These are phyloP conservation scores for Ondatra zibethicus DNA, from an alignment of 2,113 vertebrate species.

Conservation along the genomic window DNA sequence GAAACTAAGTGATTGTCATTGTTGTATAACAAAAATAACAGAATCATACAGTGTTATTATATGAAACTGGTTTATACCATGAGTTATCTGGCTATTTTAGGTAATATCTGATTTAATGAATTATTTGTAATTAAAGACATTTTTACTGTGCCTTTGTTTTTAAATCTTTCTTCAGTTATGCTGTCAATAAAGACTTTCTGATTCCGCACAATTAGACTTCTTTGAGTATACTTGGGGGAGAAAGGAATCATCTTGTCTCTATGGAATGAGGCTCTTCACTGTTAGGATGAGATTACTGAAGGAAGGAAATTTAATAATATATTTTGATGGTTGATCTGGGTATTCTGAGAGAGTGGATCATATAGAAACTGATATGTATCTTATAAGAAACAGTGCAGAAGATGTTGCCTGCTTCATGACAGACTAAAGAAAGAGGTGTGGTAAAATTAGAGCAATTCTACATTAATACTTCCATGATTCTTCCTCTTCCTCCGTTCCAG, in stretches of 20 bases:
- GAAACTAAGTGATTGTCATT: not conserved
- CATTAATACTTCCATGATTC: not conserved
- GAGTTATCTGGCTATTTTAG: not conserved
- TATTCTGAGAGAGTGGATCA: not conserved
- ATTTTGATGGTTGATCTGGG: not conserved
- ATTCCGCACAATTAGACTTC: not conserved
- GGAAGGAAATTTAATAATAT: not conserved
- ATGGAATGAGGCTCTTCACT: not conserved
- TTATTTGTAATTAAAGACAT: conserved; percentile 11
- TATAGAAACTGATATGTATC: not conserved
- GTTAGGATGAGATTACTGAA: not conserved
- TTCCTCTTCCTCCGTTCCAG: fast-evolving
- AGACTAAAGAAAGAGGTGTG: not conserved
- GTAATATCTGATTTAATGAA: not conserved
- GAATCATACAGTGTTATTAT: not conserved
- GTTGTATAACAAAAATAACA: not conserved
- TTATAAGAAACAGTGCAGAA: not conserved
- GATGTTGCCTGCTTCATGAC: not conserved
- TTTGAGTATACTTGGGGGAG: not conserved
- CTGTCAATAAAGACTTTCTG: not conserved
- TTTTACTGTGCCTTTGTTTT: conserved; percentile 8
- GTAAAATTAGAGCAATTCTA: not conserved
- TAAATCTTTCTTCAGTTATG: not conserved
- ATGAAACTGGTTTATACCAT: not conserved
- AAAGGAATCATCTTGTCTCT: not conserved